phyloP scores from a whole-genome alignment of 2,113 vertebrate species.

The Hippocampus comes region DNA sequence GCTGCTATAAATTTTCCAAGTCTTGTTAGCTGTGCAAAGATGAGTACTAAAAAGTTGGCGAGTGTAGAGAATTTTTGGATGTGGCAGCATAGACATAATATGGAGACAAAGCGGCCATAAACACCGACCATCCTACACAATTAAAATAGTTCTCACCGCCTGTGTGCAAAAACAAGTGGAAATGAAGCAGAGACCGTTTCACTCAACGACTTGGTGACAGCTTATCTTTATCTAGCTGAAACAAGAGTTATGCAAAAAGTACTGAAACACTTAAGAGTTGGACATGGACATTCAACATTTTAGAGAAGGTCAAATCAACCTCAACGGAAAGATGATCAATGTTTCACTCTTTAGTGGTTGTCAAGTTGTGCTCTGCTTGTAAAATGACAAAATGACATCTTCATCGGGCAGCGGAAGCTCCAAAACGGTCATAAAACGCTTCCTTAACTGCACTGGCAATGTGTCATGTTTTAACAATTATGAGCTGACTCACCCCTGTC shows the following conservation, averaged over 20 bases:
- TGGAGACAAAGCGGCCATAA: no score
- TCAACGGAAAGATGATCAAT: no score
- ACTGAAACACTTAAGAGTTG: not conserved
- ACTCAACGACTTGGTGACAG: not conserved
- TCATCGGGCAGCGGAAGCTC: not conserved
- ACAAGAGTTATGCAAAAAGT: not conserved
- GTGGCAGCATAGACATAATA: no score
- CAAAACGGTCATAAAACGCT: not conserved
- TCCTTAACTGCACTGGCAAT: not conserved
- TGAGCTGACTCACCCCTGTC: not conserved
- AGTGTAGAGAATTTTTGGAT: not conserved
- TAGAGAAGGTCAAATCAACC: no score
- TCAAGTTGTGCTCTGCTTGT: not conserved
- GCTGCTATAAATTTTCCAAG: not conserved
- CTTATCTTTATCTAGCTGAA: not conserved
- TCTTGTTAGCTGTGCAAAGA: not conserved
- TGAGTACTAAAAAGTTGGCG: not conserved
- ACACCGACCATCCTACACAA: not conserved
- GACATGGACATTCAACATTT: not conserved
- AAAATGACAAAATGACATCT: not conserved
- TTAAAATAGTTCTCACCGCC: not conserved
- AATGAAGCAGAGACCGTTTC: not conserved
- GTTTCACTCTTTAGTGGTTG: slow-evolving; percentile 8
- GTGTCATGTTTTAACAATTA: not conserved
- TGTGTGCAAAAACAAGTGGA: not conserved